Conservation (phyloP, 1,140 invertebrate genomes). For the Cyclargus thomasi region DNA sequence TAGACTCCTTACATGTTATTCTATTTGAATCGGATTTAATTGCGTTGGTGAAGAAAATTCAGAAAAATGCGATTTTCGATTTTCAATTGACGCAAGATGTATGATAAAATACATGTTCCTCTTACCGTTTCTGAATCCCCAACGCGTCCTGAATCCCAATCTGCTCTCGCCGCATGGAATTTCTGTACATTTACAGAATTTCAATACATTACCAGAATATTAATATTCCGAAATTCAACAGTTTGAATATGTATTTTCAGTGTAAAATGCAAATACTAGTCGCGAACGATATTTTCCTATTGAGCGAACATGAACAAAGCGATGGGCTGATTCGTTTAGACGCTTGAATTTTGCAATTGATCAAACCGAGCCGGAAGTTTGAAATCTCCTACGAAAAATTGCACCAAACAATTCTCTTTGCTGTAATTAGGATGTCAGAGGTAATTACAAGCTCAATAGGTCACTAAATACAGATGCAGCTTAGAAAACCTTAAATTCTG, state of each 20-base stretch:
- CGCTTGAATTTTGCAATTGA: slow-evolving; percentile 4
- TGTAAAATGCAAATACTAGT: slow-evolving; percentile 1
- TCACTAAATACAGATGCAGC: no score
- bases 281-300: not conserved
- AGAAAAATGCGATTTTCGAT: not conserved
- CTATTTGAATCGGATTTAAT: no score
- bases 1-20: no score
- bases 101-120: not conserved
- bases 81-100: not conserved
- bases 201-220: not conserved
- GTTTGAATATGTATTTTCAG: slow-evolving; percentile 1
- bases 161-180: not conserved
- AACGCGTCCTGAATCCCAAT: not conserved
- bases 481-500: no score
- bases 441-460: not conserved
- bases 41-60: no score
- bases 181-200: not conserved
- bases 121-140: not conserved
- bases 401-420: not conserved
- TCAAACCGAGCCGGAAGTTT: not conserved
- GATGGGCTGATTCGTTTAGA: slow-evolving; percentile 9
- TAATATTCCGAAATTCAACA: not conserved
- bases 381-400: not conserved
- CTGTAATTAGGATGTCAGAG: not conserved
- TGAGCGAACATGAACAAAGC: not conserved